Conservation (phyloP, 2,113 vertebrate genomes). For the Amphiprion percula region DNA sequence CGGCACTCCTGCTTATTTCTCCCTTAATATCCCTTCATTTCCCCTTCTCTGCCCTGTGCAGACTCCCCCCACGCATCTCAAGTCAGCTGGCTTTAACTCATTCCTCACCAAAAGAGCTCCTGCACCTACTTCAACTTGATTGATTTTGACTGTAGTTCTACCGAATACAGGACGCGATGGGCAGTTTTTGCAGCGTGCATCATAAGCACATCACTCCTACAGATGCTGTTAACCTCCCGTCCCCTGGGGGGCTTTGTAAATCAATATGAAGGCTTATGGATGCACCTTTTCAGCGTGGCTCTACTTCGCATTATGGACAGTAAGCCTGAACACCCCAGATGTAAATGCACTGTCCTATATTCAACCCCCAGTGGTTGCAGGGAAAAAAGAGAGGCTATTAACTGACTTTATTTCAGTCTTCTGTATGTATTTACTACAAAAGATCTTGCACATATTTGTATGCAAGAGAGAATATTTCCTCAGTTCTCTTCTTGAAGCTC, state of each 20-base stretch:
- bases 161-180: constrained; percentile 25
- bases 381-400: not conserved
- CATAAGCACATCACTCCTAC: constrained; percentile 15
- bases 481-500: constrained; percentile 40
- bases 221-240: constrained; percentile 49
- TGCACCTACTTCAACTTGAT: not conserved
- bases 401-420: not conserved
- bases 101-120: constrained; percentile 66
- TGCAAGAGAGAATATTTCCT: constrained; percentile 26
- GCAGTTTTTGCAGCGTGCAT: not conserved
- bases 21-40: constrained; percentile 81
- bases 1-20: constrained; percentile 72
- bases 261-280: constrained; percentile 54
- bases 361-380: constrained; percentile 2
- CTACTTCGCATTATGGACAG: constrained; percentile 34
- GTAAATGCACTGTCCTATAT: constrained; percentile 34
- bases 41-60: constrained; percentile 66
- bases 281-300: constrained; percentile 60
- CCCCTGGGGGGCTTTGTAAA: constrained; percentile 42
- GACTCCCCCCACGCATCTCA: constrained; percentile 69
- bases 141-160: constrained; percentile 12
- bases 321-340: constrained; percentile 23
- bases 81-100: constrained; percentile 74
- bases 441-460: not conserved
- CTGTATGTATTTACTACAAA: constrained; percentile 1